phyloP scores from a whole-genome alignment of 2,797 vertebrate species.

The Lepidocolaptes lacrymiger region DNA sequence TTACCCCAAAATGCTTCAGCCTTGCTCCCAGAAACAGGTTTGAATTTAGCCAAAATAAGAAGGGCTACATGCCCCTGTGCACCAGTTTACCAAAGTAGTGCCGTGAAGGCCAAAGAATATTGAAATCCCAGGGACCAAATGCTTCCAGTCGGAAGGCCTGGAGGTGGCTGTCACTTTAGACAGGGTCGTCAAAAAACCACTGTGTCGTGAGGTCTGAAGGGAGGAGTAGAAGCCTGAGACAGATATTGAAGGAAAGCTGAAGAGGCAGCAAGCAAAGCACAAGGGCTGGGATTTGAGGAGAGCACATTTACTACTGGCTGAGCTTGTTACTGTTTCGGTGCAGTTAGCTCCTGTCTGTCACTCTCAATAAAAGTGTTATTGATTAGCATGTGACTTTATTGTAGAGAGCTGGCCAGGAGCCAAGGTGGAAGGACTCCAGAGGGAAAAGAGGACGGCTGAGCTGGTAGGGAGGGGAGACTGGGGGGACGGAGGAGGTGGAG shows the following conservation, averaged over 20 bases:
- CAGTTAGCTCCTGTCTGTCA: conserved; percentile 71
- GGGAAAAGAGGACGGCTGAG: conserved; percentile 41
- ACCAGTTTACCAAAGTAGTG: neutral
- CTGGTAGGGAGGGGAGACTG: neutral
- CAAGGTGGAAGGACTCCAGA: conserved; percentile 57
- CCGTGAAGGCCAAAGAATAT: neutral
- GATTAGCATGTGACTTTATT: conserved; percentile 74
- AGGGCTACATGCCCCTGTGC: neutral
- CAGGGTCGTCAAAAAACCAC: neutral
- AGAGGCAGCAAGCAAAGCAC: conserved; percentile 34
- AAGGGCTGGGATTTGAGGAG: conserved; percentile 16
- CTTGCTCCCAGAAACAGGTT: neutral
- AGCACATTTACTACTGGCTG: conserved; percentile 5
- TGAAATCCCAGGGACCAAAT: conserved; percentile 5
- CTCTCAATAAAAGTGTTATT: conserved; percentile 74
- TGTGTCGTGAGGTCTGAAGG: neutral
- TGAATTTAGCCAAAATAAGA: neutral
- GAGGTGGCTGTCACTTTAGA: neutral
- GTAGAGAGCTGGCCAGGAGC: conserved; percentile 51
- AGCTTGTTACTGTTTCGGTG: conserved; percentile 56
- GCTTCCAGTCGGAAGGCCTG: conserved; percentile 38
- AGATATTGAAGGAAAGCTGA: conserved; percentile 6
- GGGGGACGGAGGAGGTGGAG: neutral
- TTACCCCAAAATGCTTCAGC: neutral
- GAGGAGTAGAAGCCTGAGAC: neutral